Evolutionary conservation across 2,797 vertebrate species (phyloP), one percentile per base, ranked within the genome.

Genomic region (Rachycentron canadum): DNA sequence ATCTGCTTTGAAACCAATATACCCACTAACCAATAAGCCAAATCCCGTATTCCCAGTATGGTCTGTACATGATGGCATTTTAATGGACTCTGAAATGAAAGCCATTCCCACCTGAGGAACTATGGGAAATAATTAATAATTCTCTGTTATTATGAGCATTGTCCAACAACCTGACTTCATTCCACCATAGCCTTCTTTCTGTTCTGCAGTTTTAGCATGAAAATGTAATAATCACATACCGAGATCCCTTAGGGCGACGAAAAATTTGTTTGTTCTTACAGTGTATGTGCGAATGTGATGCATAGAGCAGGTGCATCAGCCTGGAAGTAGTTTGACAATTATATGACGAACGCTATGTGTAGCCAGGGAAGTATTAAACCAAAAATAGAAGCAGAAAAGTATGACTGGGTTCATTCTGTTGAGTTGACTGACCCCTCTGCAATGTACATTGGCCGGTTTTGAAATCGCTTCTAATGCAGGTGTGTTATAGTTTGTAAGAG

Each of bases 1-100:
- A 59, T 61, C 61, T 57, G 57, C 60, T 83, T 43, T 75, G 74
- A 81, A 61, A 78, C 53, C 53, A 68, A 65, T 61, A 47, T 59
- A 62, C 26, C 47, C 66, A 61, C 63, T 32, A 74, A 84, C 74
- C 63, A 90, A 78, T 86, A 76, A 73, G 26, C 61, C 64, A 78
- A 80, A 81, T 82, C 65, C 75, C 80, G 32, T 49, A 75, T 28
- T 84, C 60, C 72, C 74, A 58, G 53, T 63, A 45, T 71, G 69
- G 68, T 73, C 45, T 49, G 38, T 72, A 69, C n/a, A 1, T 79
- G 81, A 86, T 86, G 64, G 69, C 66, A 57, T 84, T 90, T 90
- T 90, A 89, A 91, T 90, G 79, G 76, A 59, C 73, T 86, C 53
- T 84, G 79, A 84, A 88, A 88, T 78, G 16, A 81, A 85, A 74